These are phyloP conservation scores for Thamnophis sirtalis DNA, from an alignment of 2,113 vertebrate genomes.

Conservation along the genomic window DNA sequence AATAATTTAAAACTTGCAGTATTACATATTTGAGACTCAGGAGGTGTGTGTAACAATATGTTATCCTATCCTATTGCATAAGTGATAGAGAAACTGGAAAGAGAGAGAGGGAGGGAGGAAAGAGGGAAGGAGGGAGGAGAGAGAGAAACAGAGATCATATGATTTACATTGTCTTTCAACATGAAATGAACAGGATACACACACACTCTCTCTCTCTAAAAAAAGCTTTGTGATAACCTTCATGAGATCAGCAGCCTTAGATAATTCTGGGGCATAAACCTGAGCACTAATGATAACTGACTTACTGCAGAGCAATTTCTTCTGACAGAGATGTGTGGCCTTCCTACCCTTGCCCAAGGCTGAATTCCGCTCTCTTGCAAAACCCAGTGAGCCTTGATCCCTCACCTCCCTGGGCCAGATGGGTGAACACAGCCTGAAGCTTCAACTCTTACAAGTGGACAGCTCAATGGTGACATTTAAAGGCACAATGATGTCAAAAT, in stretches of 20 bases:
- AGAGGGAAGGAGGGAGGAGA: too few species aligned
- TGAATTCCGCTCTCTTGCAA: not conserved
- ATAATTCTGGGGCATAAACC: not conserved
- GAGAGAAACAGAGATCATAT: too few species aligned
- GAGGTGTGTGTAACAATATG: not conserved
- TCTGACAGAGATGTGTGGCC: not conserved
- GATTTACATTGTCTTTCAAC: not conserved
- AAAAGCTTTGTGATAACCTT: not conserved
- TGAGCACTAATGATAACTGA: not conserved
- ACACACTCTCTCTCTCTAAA: not conserved
- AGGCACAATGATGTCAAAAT: not conserved
- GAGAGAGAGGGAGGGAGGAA: too few species aligned
- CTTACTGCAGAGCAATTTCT: not conserved
- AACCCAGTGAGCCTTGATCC: not conserved
- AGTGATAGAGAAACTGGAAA: not conserved
- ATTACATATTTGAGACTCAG: not conserved
- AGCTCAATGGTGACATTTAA: not conserved
- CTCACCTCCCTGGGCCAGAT: constrained; percentile 22
- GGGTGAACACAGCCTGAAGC: constrained; percentile 15
- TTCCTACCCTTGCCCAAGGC: constrained; percentile 3
- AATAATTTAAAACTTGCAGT: not conserved
- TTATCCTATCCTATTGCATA: not conserved
- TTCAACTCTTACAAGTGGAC: constrained; percentile 11
- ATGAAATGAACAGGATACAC: not conserved
- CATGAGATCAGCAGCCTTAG: not conserved